These are phyloP conservation scores for Phanerotoma sp. DNA, from an alignment of 2,888 invertebrate species.

Conservation along the genomic window DNA sequence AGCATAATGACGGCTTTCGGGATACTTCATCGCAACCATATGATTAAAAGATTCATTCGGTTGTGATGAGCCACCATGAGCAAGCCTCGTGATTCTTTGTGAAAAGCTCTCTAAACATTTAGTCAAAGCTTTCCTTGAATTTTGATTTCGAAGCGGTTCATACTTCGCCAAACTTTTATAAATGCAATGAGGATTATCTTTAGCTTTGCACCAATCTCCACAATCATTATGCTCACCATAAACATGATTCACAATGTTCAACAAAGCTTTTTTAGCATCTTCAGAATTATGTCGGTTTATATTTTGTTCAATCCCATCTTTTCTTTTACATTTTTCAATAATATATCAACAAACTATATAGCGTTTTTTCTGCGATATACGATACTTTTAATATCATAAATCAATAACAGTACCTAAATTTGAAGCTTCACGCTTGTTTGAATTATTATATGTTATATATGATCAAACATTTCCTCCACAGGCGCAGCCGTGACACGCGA, in stretches of 20 bases:
- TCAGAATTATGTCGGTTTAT: not conserved
- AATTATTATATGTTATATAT: too few species aligned
- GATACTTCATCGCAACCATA: not conserved
- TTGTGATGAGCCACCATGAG: constrained; percentile 19
- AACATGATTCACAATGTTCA: not conserved
- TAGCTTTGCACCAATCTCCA: not conserved
- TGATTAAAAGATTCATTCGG: constrained; percentile 17
- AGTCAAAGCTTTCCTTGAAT: not conserved
- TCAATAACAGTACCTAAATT: too few species aligned
- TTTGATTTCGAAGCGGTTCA: not conserved
- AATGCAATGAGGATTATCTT: not conserved
- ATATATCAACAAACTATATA: too few species aligned
- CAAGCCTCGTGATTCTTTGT: not conserved
- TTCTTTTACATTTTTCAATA: too few species aligned
- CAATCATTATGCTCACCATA: not conserved
- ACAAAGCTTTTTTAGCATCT: not conserved
- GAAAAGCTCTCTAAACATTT: not conserved
- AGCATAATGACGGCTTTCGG: not conserved
- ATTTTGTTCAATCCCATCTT: too few species aligned
- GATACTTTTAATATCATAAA: too few species aligned
- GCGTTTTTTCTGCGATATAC: too few species aligned
- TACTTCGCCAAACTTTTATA: not conserved
- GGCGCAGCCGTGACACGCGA: too few species aligned
- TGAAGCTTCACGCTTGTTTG: too few species aligned
- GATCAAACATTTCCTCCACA: too few species aligned